Evolutionary conservation across 2,797 vertebrate species (phyloP).

Genomic region (Intellagama lesueurii): DNA sequence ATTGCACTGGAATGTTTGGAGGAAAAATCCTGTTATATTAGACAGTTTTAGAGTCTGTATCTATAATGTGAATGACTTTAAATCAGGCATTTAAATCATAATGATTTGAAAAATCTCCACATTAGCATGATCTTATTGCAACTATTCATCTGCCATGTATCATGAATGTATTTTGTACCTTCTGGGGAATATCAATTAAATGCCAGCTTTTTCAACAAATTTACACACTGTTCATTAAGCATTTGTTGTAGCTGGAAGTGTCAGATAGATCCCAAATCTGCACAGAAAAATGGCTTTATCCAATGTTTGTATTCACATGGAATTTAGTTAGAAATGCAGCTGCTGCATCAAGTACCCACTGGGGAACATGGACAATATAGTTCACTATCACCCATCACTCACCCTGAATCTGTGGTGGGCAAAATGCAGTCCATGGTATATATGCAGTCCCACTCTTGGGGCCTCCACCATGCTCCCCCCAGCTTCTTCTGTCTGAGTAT

Average conservation of each 20-base stretch:
- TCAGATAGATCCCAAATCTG: background rate
- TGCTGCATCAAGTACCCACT: background rate
- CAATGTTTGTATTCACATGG: background rate
- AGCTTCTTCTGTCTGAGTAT: too few species aligned
- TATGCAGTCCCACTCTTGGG: too few species aligned
- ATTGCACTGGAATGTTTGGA: slow-evolving; percentile 71
- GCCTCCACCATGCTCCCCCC: too few species aligned
- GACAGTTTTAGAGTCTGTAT: slow-evolving; percentile 57
- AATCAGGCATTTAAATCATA: slow-evolving; percentile 63
- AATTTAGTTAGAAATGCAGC: background rate
- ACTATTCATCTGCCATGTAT: slow-evolving; percentile 52
- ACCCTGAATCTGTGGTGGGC: too few species aligned
- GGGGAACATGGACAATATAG: background rate
- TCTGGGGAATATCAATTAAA: slow-evolving; percentile 64
- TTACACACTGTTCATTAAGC: background rate
- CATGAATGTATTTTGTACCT: slow-evolving; percentile 63
- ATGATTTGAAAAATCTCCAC: slow-evolving; percentile 51
- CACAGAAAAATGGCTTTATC: background rate
- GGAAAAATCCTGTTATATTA: slow-evolving; percentile 68
- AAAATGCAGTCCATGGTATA: too few species aligned
- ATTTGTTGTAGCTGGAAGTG: background rate
- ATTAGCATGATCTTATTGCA: slow-evolving; percentile 49
- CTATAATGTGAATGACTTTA: slow-evolving; percentile 66
- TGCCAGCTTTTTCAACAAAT: slow-evolving; percentile 58
- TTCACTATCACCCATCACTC: background rate